phyloP scores from a whole-genome alignment of 2,888 invertebrate species.

The Prenolepis imparis region DNA sequence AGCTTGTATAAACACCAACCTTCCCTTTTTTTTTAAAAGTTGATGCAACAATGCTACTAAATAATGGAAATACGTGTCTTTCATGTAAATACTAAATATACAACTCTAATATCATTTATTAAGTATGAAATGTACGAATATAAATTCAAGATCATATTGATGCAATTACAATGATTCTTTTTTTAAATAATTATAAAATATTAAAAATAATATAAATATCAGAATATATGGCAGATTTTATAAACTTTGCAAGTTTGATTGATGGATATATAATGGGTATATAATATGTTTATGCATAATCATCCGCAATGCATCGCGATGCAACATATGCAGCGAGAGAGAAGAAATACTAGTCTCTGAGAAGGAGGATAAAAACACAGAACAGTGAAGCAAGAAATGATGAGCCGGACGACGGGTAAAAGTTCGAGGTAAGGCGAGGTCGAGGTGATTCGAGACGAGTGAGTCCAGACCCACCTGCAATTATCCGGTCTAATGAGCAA shows the following conservation, averaged over 20 bases:
- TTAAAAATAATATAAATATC: background rate
- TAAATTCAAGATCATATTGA: background rate
- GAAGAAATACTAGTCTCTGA: conserved; percentile 19
- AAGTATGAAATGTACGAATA: background rate
- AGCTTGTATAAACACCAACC: background rate
- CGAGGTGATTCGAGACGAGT: conserved; percentile 73
- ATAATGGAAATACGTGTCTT: conserved; percentile 2
- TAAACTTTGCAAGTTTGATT: background rate
- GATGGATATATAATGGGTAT: too few species aligned
- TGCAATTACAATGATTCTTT: background rate
- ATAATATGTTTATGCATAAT: background rate
- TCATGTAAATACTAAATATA: conserved; percentile 5
- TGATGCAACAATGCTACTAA: background rate
- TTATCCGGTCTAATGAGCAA: conserved; percentile 86
- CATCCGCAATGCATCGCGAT: background rate
- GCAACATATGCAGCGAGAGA: conserved; percentile 12
- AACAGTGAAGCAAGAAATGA: conserved; percentile 59
- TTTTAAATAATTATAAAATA: background rate
- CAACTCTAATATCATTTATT: background rate
- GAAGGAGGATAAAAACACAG: conserved; percentile 32
- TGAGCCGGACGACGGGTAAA: conserved; percentile 58
- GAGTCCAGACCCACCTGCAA: conserved; percentile 82
- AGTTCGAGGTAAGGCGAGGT: conserved; percentile 72
- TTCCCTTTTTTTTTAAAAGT: background rate
- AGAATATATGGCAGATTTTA: background rate